Evolutionary conservation across 2,797 vertebrate species (phyloP), one percentile per base, ranked within the genome.

Genomic region (Neosilurus hyrtlii): DNA sequence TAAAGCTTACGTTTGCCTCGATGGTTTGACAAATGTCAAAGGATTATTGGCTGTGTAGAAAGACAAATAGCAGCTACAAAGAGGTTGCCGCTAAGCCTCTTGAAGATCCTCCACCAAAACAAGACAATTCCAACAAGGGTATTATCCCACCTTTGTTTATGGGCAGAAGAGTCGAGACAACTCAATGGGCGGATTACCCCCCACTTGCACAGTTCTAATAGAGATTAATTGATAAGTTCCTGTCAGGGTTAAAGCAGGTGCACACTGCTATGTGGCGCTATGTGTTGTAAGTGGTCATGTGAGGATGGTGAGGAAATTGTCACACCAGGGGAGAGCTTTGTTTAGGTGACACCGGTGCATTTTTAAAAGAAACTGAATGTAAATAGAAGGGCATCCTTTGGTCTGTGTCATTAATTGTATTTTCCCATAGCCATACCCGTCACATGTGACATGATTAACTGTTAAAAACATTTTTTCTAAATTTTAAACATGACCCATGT

Each of bases 191-290:
- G 95, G 95, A 96, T 96, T 96, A 96, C 93, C 92, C 71, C 93
- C 93, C 93, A 94, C 95, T 96, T 95, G 93, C 94, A 89, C 91
- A 92, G 93, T 90, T 93, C 94, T 95, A 93, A 95, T 91, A 93
- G 94, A 95, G 95, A 96, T 95, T 94, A 96, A 96, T 96, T 96
- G 95, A 96, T 96, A 96, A 95, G 95, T 96, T 96, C 95, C 96
- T 95, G 94, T 95, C 94, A 91, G 92, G 93, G 85, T 94, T 95
- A 93, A 92, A 93, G 90, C 90, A 91, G 92, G 95, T 92, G 92
- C 88, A 86, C 90, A 91, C 90, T 91, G 90, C 90, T 92, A 91
- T 89, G 84, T 90, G 86, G 90, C 86, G 87, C 82, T 91, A 18
- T 80, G 70, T 90, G 94, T 94, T 93, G 91, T 94, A 90, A 90